Conservation (phyloP, 2,888 invertebrate species). For the Notodonta dromedarius region DNA sequence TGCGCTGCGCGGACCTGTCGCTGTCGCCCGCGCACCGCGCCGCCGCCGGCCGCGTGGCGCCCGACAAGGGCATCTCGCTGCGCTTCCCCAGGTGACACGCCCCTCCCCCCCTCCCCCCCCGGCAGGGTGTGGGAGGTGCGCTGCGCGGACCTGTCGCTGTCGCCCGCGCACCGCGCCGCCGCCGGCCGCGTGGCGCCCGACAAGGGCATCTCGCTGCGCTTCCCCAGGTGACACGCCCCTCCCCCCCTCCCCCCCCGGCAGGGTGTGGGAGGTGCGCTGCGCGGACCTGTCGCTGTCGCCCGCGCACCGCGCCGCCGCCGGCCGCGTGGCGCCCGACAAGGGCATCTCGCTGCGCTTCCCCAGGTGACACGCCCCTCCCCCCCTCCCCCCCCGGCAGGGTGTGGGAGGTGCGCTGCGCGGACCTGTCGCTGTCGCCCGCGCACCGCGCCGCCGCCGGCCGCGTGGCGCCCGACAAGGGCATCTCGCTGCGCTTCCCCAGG, state of each 20-base stretch:
- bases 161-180: conserved; percentile 86
- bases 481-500: conserved; percentile 12
- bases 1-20: conserved; percentile 98
- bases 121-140: conserved; percentile 99
- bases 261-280: conserved; percentile 98
- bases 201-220: conserved; percentile 86
- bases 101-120: too few species aligned
- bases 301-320: conserved; percentile 88
- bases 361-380: too few species aligned
- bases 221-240: conserved; percentile 10
- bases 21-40: conserved; percentile 87
- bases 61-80: conserved; percentile 89
- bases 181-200: conserved; percentile 93
- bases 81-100: conserved; percentile 11
- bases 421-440: conserved; percentile 91
- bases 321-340: conserved; percentile 94
- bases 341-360: conserved; percentile 80
- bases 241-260: too few species aligned
- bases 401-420: conserved; percentile 99
- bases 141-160: conserved; percentile 98
- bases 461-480: conserved; percentile 95
- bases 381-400: too few species aligned
- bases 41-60: conserved; percentile 93
- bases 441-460: conserved; percentile 92
- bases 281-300: conserved; percentile 96